phyloP scores from a whole-genome alignment of 2,113 vertebrate species.

The Oryzias curvinotus region DNA sequence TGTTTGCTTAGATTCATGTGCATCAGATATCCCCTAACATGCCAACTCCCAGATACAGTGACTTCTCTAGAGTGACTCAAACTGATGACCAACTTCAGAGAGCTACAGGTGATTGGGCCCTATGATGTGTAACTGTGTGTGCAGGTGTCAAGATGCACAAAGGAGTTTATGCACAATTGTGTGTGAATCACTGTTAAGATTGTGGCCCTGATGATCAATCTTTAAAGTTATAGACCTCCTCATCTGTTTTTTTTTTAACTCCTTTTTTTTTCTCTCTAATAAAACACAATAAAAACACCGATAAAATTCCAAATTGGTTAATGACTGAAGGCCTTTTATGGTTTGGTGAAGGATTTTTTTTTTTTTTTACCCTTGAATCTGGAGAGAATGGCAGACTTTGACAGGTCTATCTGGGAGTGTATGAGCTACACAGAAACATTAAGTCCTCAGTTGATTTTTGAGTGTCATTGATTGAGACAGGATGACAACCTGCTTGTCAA shows the following conservation, averaged over 20 bases:
- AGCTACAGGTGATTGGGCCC: constrained; percentile 38
- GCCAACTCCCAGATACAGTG: constrained; percentile 12
- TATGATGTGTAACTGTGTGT: constrained; percentile 38
- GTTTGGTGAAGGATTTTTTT: neutral
- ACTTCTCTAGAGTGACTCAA: constrained; percentile 44
- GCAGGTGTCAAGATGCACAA: neutral
- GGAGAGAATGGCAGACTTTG: constrained; percentile 51
- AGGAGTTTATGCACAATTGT: neutral
- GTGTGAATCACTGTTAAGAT: constrained; percentile 35
- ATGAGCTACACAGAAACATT: constrained; percentile 23
- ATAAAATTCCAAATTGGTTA: no score
- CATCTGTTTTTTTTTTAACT: constrained; percentile 17
- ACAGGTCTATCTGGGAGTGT: constrained; percentile 37
- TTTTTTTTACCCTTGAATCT: constrained; percentile 17
- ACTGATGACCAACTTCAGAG: constrained; percentile 47
- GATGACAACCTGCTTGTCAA: constrained; percentile 63
- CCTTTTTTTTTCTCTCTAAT: no score
- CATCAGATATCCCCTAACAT: no score
- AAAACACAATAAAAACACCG: no score
- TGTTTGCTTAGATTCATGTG: no score
- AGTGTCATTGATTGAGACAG: constrained; percentile 65
- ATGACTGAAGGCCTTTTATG: neutral
- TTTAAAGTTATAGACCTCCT: constrained; percentile 46
- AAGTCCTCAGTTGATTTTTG: constrained; percentile 41
- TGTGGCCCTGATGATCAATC: constrained; percentile 38